Percentiles rank a stretch among this genome's conserved stretches.
Conservation (phyloP, 1,140 invertebrate species). For the Saccostrea echinata region DNA sequence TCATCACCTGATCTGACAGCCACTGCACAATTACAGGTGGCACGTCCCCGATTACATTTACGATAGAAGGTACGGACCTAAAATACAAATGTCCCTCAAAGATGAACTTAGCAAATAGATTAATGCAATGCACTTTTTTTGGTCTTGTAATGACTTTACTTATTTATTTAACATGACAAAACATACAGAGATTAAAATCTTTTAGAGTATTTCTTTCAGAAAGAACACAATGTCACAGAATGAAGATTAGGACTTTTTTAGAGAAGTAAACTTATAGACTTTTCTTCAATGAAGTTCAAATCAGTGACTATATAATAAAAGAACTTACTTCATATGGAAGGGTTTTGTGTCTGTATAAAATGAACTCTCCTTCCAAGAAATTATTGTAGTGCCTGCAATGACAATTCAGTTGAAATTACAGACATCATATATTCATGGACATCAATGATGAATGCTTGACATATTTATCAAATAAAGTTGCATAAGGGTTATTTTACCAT, state of each 20-base stretch:
- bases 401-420: no score
- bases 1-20: constrained; percentile 73
- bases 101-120: not conserved
- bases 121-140: not conserved
- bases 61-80: constrained; percentile 64
- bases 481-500: constrained; percentile 54
- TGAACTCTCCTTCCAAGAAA: constrained; percentile 76
- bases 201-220: not conserved
- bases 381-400: constrained; percentile 74
- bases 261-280: no score
- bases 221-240: not conserved
- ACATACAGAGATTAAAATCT: not conserved
- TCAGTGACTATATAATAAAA: not conserved
- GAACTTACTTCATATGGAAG: constrained; percentile 70
- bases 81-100: constrained; percentile 31
- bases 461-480: not conserved
- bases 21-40: constrained; percentile 74
- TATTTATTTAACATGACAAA: not conserved
- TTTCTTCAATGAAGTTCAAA: not conserved
- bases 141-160: not conserved
- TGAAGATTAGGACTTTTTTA: not conserved
- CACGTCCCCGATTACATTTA: constrained; percentile 58
- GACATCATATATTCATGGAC: not conserved
- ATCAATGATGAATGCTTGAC: not conserved
- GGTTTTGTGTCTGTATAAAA: constrained; percentile 73